Conservation (phyloP, 2,888 invertebrate genomes). For the Acanthosepion pharaonis region DNA sequence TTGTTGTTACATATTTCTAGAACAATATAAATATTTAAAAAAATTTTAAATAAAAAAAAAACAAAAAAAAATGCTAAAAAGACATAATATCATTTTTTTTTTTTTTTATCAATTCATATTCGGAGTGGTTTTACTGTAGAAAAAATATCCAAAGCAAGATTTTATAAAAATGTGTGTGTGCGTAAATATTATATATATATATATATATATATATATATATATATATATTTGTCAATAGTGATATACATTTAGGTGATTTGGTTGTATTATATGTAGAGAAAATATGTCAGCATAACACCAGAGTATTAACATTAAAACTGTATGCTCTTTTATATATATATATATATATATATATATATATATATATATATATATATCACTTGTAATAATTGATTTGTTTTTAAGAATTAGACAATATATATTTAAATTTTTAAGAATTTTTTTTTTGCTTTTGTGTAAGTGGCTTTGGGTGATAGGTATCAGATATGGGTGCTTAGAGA, state of each 20-base stretch:
- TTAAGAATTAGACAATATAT: not conserved
- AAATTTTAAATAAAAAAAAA: not conserved
- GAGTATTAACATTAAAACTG: not conserved
- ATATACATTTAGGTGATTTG: not conserved
- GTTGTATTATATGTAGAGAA: not conserved
- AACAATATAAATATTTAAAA: constrained; percentile 33
- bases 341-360: not conserved
- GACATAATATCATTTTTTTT: not conserved
- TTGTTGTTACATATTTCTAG: not conserved
- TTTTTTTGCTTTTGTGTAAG: not conserved
- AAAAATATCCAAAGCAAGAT: constrained; percentile 14
- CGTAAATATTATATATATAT: not conserved
- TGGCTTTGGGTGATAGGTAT: not conserved
- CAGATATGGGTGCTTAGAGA: not conserved
- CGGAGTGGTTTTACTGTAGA: constrained; percentile 33
- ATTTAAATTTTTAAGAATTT: not conserved
- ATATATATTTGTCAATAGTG: not conserved
- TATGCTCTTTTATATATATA: constrained; percentile 6
- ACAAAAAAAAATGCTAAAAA: not conserved
- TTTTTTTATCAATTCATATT: not conserved
- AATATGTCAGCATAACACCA: not conserved
- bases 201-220: not conserved
- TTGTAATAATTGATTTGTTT: not conserved
- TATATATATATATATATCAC: not conserved
- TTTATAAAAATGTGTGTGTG: not conserved